Evolutionary conservation across 2,113 vertebrate genomes (phyloP), one percentile per base, ranked within the genome.

Genomic region (Ornithorhynchus anatinus): DNA sequence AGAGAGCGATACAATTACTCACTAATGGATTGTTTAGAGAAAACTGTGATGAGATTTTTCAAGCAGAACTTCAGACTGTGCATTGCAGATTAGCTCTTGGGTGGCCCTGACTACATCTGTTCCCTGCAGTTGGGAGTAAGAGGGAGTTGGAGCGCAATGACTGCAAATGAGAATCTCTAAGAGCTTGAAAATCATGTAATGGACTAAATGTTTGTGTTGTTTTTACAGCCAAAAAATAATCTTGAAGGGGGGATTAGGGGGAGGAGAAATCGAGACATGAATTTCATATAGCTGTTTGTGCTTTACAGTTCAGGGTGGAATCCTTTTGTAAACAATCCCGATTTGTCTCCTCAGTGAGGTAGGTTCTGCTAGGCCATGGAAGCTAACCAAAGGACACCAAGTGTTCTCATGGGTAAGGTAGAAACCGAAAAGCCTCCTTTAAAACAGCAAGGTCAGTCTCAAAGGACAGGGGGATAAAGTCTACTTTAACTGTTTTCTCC

Each of bases 141-240:
- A 59, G 1, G 10, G 29, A 14, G 33, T 4, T 33, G 29, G 29
- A 52, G 29, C 63, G 44, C 6, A 70, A 29, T 5, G 68, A 11
- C 3, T 17, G 27, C 22, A 72, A n/a, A n/a, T 15, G 3, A 4
- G 60, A 37, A 0, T 10, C 35, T 45, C 8, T 38, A 42, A 40
- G 23, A 42, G 13, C 27, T 17, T 4, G 1, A 33, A 22, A 70
- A 48, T 22, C 48, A 25, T 32, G 69, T 61, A 0, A n/a, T n/a
- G 45, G 35, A 43, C 68, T 79, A 38, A 44, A 4, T 60, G 15
- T 38, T 47, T 60, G 3, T 67, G n/a, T n/a, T 16, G 25, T 50
- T 39, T 39, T 32, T 33, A 8, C 43, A 15, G 2, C 10, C 58
- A 38, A 35, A 5, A 56, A 38, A 38, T 9, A 14, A 11, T 56